Evolutionary conservation across 1,140 invertebrate genomes (phyloP), one percentile per base, ranked within the genome.

Genomic region (Ceratosolen fusciceps): DNA sequence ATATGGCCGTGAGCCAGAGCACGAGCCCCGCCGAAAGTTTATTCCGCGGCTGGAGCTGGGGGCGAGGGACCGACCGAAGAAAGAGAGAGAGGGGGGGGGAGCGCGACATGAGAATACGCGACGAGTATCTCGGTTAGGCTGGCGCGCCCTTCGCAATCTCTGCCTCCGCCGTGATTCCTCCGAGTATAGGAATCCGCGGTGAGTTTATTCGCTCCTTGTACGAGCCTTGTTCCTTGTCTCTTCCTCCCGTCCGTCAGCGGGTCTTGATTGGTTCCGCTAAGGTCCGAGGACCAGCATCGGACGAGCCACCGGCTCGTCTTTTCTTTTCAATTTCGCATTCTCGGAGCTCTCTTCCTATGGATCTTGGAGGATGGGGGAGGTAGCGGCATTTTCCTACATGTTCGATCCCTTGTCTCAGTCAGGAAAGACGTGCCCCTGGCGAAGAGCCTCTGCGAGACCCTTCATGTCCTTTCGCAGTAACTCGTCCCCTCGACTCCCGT

Each of bases 71-170:
- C 16, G 16, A 16, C 8, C 8, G 16, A 16, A 47, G 43, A 16
- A 47, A 47, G 43, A 47, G 43, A 16, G 43, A 47, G 43, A 47
- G 10, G 62, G 29, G 14, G 54, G 26, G 73, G 0, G 34, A 12
- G 4, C 31, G 21, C 58, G 60, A 29, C 39, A 67, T 52, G 9
- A 52, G 75, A 70, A 77, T 77, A 70, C 7, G 34, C 34, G 65
- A 70, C 68, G 74, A 76, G 74, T 29, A 52, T 75, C 60, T 75
- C 67, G n/a, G 43, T 52, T 31, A 65, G 9, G 14, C 71, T 43
- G n/a, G n/a, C 19, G 21, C 21, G 19, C 29, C 71, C 31, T 12
- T 31, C 16, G 1, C 67, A 68, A 26, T 68, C 39, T 3, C 0
- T 58, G 54, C 31, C 39, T 3, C 0, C 39, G 54, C 31, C 24